phyloP scores from a whole-genome alignment of 2,113 vertebrate genomes.

The Petrocephalus microphthalmus region DNA sequence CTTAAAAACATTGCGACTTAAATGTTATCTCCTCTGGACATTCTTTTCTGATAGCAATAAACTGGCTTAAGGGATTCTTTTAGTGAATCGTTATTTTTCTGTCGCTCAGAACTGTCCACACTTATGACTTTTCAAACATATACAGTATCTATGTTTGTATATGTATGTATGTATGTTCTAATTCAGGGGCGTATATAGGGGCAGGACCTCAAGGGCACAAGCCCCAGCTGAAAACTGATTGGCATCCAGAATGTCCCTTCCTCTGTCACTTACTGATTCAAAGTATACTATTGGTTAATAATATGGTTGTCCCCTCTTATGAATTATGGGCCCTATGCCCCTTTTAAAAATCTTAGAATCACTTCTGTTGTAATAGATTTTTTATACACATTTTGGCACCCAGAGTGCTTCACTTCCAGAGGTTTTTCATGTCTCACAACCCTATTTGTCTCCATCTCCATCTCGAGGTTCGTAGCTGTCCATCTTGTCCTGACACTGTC shows the following conservation, averaged over 20 bases:
- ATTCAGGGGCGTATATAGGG: not conserved
- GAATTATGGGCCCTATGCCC: no score
- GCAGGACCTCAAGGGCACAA: not conserved
- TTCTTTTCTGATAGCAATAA: not conserved
- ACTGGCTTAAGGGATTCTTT: not conserved
- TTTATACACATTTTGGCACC: no score
- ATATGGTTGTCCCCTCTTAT: not conserved
- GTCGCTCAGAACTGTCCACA: not conserved
- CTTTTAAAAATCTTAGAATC: no score
- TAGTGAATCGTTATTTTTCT: not conserved
- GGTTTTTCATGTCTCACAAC: not conserved
- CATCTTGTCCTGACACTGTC: not conserved
- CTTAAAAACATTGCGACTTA: not conserved
- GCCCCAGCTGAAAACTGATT: not conserved
- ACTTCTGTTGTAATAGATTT: no score
- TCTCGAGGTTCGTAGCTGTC: not conserved
- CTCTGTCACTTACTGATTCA: not conserved
- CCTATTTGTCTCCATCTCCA: not conserved
- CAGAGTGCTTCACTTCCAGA: not conserved
- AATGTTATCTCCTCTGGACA: not conserved
- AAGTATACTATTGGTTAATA: not conserved
- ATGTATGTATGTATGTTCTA: not conserved
- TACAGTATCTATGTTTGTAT: not conserved
- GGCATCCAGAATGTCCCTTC: not conserved
- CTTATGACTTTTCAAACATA: not conserved